Conservation (phyloP, 2,888 invertebrate genomes). For the Micropterix aruncella region DNA sequence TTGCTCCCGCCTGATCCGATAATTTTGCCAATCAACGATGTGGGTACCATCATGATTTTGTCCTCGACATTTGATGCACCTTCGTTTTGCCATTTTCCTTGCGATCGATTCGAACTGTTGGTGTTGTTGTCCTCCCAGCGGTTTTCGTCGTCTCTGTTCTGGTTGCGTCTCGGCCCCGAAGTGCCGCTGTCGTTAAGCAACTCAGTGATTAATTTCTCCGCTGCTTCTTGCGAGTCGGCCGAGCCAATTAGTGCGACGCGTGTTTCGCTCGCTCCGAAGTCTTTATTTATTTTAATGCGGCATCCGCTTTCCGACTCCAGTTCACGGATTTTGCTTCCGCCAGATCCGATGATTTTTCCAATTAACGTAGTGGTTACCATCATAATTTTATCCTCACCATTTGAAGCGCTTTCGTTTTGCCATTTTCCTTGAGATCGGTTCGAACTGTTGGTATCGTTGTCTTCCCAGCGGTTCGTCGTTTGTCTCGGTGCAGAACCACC, state of each 20-base stretch:
- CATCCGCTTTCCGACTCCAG: constrained; percentile 59
- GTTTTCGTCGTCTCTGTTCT: constrained; percentile 10
- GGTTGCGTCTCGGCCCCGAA: constrained; percentile 16
- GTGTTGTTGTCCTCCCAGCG: constrained; percentile 12
- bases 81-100: too few relatives aligned
- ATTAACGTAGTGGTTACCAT: constrained; percentile 28
- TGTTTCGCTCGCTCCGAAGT: constrained; percentile 21
- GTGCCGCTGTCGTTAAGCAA: constrained; percentile 20
- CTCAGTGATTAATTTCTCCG: constrained; percentile 24
- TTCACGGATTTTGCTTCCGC: constrained; percentile 76
- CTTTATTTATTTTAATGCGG: constrained; percentile 48
- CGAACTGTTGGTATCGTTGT: background rate
- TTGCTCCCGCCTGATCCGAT: constrained; percentile 76
- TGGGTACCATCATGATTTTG: constrained; percentile 20
- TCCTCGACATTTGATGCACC: background rate
- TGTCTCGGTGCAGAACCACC: constrained; percentile 1
- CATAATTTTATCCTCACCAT: constrained; percentile 13
- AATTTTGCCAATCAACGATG: constrained; percentile 36
- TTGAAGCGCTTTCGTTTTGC: background rate
- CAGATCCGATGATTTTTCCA: constrained; percentile 56
- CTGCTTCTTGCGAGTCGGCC: constrained; percentile 31
- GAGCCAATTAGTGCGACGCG: constrained; percentile 36
- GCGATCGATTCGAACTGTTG: background rate
- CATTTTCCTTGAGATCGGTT: too few relatives aligned
- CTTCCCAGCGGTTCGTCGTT: constrained; percentile 14